A percentile compares a stretch with the other conserved stretches of the same genome.
Evolutionary conservation across 2,888 invertebrate species (phyloP).

Genomic region (Acronicta alni): DNA sequence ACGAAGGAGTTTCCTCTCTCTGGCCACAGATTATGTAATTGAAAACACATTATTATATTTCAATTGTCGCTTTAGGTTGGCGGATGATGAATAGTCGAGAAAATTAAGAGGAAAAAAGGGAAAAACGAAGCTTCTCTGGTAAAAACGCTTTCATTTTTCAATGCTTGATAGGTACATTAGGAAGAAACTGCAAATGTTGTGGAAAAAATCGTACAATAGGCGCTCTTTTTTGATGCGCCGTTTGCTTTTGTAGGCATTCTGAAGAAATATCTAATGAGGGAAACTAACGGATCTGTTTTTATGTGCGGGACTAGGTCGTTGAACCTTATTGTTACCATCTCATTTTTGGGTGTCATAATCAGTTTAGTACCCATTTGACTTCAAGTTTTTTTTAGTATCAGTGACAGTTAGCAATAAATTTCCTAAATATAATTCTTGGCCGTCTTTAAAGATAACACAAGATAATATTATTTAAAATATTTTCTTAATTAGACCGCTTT

Average conservation of each 20-base stretch:
- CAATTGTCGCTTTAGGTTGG: constrained; percentile 54
- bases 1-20: constrained; percentile 24
- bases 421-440: no score
- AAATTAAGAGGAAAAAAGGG: constrained; percentile 65
- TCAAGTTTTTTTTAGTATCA: no score
- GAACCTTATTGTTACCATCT: constrained; percentile 18
- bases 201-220: constrained; percentile 68
- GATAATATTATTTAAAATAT: no score
- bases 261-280: constrained; percentile 33
- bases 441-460: no score
- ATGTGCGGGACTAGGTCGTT: constrained; percentile 18
- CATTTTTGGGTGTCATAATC: no score
- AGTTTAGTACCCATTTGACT: no score
- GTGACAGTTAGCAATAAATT: no score
- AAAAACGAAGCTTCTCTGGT: constrained; percentile 58
- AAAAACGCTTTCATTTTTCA: constrained; percentile 73
- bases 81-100: constrained; percentile 66
- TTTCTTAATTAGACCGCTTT: no score
- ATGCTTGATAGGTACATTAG: constrained; percentile 75
- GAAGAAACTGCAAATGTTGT: constrained; percentile 76
- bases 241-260: constrained; percentile 46
- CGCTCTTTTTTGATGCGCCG: constrained; percentile 57
- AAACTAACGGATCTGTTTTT: constrained; percentile 41
- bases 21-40: constrained; percentile 29
- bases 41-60: constrained; percentile 52